These are phyloP conservation scores for Torymus tubicola DNA, from an alignment of 2,888 invertebrate genomes.

Conservation along the genomic window DNA sequence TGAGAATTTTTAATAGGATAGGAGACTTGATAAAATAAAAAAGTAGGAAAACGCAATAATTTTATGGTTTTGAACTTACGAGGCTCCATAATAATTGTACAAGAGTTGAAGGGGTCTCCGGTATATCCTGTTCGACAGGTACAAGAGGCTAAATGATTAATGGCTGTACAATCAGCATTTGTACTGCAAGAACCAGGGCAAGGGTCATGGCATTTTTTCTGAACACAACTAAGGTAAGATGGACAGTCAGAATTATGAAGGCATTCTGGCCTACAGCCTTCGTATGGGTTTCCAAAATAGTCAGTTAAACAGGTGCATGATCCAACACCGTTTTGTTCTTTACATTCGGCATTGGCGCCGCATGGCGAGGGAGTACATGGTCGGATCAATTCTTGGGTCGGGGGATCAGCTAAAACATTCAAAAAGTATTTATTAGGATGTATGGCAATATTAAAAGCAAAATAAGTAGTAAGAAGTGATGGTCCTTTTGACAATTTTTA, in stretches of 20 bases:
- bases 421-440: conserved; percentile 34
- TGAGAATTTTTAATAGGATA: no score
- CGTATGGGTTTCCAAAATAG: conserved; percentile 81
- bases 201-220: conserved; percentile 84
- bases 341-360: conserved; percentile 89
- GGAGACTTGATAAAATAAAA: not conserved
- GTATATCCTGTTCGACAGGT: conserved; percentile 82
- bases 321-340: conserved; percentile 78
- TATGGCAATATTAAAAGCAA: not conserved
- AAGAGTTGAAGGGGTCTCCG: conserved; percentile 86
- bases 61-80: conserved; percentile 69
- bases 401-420: conserved; percentile 60
- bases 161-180: conserved; percentile 85
- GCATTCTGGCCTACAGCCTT: conserved; percentile 84
- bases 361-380: conserved; percentile 89
- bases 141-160: conserved; percentile 87
- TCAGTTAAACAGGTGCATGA: conserved; percentile 79
- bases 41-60: not conserved
- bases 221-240: conserved; percentile 82
- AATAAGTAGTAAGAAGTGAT: no score
- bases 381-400: conserved; percentile 61
- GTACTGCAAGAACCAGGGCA: conserved; percentile 88
- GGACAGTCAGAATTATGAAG: conserved; percentile 82
- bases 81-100: conserved; percentile 75
- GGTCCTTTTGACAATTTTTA: no score